phyloP scores from a whole-genome alignment of 2,797 vertebrate genomes.

The Melopsittacus undulatus region DNA sequence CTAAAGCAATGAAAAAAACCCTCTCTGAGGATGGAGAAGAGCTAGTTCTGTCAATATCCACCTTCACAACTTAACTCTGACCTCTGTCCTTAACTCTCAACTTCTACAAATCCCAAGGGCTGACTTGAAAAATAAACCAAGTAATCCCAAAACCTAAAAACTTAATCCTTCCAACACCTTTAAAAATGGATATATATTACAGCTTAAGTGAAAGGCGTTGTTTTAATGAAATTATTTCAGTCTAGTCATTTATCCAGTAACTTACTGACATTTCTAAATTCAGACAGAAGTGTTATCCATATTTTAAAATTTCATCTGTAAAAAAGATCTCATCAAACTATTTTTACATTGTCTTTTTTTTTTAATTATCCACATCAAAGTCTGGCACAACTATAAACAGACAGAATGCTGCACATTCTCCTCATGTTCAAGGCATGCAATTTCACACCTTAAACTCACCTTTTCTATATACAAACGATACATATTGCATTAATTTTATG shows the following conservation, averaged over 20 bases:
- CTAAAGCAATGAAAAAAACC: not conserved
- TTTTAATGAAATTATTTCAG: not conserved
- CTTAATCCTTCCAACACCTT: not conserved
- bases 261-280: not conserved
- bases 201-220: fast-evolving
- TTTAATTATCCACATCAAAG: not conserved
- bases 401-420: not conserved
- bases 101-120: not conserved
- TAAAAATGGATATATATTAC: not conserved
- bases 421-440: not conserved
- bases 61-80: not conserved
- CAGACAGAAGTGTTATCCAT: not conserved
- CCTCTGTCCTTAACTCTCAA: not conserved
- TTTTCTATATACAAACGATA: not conserved
- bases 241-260: not conserved
- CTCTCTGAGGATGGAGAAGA: not conserved
- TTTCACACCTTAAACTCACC: not conserved
- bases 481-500: not conserved
- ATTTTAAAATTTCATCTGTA: not conserved
- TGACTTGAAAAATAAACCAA: not conserved
- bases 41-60: not conserved
- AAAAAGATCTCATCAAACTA: not conserved
- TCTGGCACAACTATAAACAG: not conserved
- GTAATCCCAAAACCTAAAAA: not conserved
- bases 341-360: not conserved